These are phyloP conservation scores for Polydrusus cervinus DNA, from an alignment of 2,888 invertebrate species.

Conservation along the genomic window DNA sequence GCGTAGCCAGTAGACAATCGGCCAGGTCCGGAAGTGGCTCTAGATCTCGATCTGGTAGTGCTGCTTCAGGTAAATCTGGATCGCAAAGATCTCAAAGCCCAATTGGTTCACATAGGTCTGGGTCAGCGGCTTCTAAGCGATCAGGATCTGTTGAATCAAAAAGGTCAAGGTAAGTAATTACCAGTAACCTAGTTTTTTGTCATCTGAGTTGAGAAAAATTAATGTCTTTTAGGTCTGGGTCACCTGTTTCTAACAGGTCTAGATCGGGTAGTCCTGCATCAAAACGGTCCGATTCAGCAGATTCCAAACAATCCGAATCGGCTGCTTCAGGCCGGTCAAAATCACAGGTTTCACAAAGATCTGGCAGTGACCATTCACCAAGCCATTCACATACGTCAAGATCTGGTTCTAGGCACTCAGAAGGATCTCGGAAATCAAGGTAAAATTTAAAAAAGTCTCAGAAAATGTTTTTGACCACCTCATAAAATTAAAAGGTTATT, in stretches of 20 bases:
- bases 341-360: slow-evolving; percentile 45
- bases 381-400: slow-evolving; percentile 44
- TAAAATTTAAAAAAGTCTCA: not conserved
- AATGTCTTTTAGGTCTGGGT: slow-evolving; percentile 53
- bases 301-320: slow-evolving; percentile 53
- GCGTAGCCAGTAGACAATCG: slow-evolving; percentile 24
- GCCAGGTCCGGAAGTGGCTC: slow-evolving; percentile 43
- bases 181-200: not conserved
- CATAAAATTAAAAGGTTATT: too few relatives aligned
- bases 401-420: slow-evolving; percentile 42
- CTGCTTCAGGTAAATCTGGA: slow-evolving; percentile 53
- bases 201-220: not conserved
- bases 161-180: slow-evolving; percentile 32
- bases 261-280: slow-evolving; percentile 55
- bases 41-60: slow-evolving; percentile 51
- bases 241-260: slow-evolving; percentile 57
- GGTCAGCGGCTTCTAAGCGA: slow-evolving; percentile 33
- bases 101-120: slow-evolving; percentile 59
- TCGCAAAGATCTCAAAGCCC: slow-evolving; percentile 62
- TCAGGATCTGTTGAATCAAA: slow-evolving; percentile 43
- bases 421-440: slow-evolving; percentile 10
- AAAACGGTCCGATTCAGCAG: slow-evolving; percentile 60
- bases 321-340: slow-evolving; percentile 54
- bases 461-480: too few relatives aligned
- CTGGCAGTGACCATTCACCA: slow-evolving; percentile 45